These are phyloP conservation scores for Chascanopsetta lugubris DNA, from an alignment of 2,113 vertebrate genomes.

Conservation along the genomic window DNA sequence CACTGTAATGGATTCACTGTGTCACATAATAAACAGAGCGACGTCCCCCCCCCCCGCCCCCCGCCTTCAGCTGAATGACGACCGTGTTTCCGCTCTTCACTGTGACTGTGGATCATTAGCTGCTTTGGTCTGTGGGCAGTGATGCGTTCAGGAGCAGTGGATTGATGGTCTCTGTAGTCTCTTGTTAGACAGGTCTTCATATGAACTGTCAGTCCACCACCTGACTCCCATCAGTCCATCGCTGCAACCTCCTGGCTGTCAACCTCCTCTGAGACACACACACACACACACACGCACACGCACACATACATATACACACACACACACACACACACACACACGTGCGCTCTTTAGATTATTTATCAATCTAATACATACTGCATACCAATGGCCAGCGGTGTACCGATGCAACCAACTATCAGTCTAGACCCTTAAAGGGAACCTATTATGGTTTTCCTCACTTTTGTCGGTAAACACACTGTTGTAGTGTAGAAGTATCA, in stretches of 20 bases:
- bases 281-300: not conserved
- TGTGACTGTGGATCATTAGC: constrained; percentile 28
- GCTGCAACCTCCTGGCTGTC: not conserved
- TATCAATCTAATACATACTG: not conserved
- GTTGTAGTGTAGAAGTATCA: too few species aligned
- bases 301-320: not conserved
- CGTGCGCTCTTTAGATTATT: constrained; percentile 17
- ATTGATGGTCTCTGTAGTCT: constrained; percentile 20
- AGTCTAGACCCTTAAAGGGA: too few species aligned
- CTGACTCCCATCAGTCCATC: constrained; percentile 23
- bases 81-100: constrained; percentile 4
- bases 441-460: too few species aligned
- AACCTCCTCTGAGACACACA: not conserved
- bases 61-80: constrained; percentile 29
- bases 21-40: constrained; percentile 16
- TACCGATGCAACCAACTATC: too few species aligned
- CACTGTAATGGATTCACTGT: constrained; percentile 18
- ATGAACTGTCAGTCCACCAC: constrained; percentile 40
- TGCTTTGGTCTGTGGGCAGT: constrained; percentile 5
- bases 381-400: too few species aligned
- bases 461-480: too few species aligned
- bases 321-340: not conserved
- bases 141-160: not conserved
- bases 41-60: too few species aligned
- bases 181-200: constrained; percentile 20